Percentiles rank a stretch among this genome's conserved stretches.
Evolutionary conservation across 1,140 invertebrate species (phyloP).

Genomic region (Batillaria attramentaria): DNA sequence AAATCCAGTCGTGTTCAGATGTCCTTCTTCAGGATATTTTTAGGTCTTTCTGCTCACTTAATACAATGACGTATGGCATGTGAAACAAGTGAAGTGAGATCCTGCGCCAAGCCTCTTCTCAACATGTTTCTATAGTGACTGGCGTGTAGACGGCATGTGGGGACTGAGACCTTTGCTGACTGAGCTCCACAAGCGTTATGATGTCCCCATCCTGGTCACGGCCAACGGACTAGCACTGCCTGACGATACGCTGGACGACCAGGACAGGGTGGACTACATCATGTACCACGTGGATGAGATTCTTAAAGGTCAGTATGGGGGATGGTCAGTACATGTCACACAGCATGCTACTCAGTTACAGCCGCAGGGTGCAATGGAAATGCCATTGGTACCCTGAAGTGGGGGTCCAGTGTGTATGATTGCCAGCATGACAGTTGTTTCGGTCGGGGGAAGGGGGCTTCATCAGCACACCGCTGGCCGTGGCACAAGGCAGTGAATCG

Average conservation of each 20-base stretch:
- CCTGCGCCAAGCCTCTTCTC: too few relatives aligned
- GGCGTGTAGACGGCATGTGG: constrained; percentile 73
- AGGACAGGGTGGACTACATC: constrained; percentile 45
- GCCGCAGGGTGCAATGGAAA: not conserved
- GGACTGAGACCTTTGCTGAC: constrained; percentile 79
- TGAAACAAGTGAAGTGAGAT: too few relatives aligned
- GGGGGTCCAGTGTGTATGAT: too few relatives aligned
- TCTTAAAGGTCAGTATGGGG: constrained; percentile 54
- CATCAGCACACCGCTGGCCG: too few relatives aligned
- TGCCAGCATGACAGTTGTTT: too few relatives aligned
- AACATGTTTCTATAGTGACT: constrained; percentile 23
- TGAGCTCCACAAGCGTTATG: constrained; percentile 76
- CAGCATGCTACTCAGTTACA: not conserved
- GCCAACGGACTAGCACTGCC: constrained; percentile 78
- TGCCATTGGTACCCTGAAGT: too few relatives aligned
- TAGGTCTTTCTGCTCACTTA: too few relatives aligned
- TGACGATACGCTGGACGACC: constrained; percentile 43
- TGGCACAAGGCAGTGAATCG: too few relatives aligned
- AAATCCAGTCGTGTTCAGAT: too few relatives aligned
- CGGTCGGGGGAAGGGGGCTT: too few relatives aligned
- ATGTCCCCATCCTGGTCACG: constrained; percentile 76
- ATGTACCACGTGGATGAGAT: constrained; percentile 51
- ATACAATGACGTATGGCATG: too few relatives aligned
- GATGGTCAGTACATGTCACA: not conserved
- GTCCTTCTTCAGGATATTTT: too few relatives aligned